phyloP scores from a whole-genome alignment of 2,888 invertebrate genomes.

The Anthophora plumipes region DNA sequence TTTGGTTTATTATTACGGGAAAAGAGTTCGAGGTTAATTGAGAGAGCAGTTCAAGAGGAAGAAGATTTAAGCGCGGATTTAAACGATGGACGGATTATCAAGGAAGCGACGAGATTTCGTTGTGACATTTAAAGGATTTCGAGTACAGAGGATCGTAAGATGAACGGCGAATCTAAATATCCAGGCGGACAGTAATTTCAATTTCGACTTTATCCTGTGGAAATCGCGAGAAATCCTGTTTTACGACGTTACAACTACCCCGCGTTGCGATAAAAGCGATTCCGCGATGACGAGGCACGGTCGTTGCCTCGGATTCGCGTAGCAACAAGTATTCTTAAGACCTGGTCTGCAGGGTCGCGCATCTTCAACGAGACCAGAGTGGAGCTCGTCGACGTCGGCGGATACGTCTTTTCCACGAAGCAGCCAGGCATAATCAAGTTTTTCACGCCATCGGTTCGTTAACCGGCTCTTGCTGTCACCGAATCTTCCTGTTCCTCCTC shows the following conservation, averaged over 20 bases:
- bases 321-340: constrained; percentile 14
- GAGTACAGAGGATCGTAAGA: not conserved
- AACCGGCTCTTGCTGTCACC: not conserved
- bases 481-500: too few species aligned
- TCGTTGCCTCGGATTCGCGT: not conserved
- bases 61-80: too few species aligned
- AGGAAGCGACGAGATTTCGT: too few species aligned
- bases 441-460: constrained; percentile 13
- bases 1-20: too few species aligned
- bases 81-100: too few species aligned
- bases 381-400: not conserved
- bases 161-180: not conserved
- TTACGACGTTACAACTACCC: not conserved
- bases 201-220: not conserved
- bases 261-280: not conserved
- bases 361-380: not conserved
- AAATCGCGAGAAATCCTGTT: not conserved
- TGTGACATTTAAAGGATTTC: not conserved
- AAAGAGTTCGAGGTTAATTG: too few species aligned
- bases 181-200: too few species aligned
- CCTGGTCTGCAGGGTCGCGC: not conserved
- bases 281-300: not conserved
- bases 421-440: not conserved
- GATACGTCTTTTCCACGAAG: not conserved
- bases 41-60: too few species aligned